Evolutionary conservation across 2,888 invertebrate species (phyloP), one percentile per base, ranked within the genome.

Genomic region (Pegoplata infirma): DNA sequence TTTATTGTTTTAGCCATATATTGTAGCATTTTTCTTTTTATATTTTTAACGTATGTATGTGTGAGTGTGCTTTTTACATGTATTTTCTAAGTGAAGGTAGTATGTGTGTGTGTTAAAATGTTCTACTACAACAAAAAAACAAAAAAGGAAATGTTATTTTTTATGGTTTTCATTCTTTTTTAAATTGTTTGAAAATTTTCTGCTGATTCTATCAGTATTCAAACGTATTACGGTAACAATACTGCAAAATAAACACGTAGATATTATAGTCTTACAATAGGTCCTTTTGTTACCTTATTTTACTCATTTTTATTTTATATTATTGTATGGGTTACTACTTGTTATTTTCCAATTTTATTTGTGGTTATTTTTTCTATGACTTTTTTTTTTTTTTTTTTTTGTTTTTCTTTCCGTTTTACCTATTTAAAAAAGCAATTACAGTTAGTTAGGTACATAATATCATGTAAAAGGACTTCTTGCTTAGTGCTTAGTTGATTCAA

Each of bases 181-280:
- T 71, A 74, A 78, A 78, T 71, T 78, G 74, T 66, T 78, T 61
- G 78, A 74, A 78, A 69, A 74, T 66, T 74, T 78, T 74, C 61
- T 78, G 78, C 78, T 78, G 78, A 78, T 78, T 47, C 47, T 58
- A 78, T 69, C 74, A 74, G 66, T 56, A 74, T 71, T 66, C 16
- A 61, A 74, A 32, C 59, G 36, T 63, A 72, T n/a, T n/a, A n/a
- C 28, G 44, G 16, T 28, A 14, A 51, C 23, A 23, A 53, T 16
- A 51, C n/a, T 40, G n/a, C 36, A 49, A 64, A 23, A 73, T 46
- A 73, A 64, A 69, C 47, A 74, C 55, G 36, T 72, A 61, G 44
- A 68, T 63, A 55, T 78, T 69, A 66, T 69, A 16, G 59, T 69
- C 69, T 69, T 71, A 64, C 78, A 66, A 71, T 74, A 32, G 74